Conservation (phyloP, 2,113 vertebrate species). For the Sturnira hondurensis region DNA sequence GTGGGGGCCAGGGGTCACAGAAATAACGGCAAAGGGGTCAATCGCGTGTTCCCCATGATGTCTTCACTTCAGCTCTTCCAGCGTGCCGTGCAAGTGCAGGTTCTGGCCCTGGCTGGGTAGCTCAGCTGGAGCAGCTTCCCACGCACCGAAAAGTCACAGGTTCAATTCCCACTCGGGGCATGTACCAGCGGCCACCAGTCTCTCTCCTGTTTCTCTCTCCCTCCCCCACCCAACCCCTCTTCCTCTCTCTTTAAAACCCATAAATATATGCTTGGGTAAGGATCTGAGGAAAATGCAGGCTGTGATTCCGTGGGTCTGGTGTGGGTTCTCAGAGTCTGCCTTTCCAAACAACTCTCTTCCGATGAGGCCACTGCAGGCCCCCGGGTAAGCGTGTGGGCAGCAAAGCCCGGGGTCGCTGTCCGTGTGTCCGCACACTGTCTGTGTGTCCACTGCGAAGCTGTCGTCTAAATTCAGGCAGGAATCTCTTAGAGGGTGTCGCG, state of each 20-base stretch:
- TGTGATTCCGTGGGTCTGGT: accelerated
- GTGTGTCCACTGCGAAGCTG: not conserved
- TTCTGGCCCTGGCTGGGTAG: no score
- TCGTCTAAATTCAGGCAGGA: accelerated
- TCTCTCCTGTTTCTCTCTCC: no score
- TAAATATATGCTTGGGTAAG: no score
- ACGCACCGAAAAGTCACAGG: no score
- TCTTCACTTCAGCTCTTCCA: not conserved
- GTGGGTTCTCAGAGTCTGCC: accelerated
- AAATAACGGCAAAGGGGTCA: not conserved
- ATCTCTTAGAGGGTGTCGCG: not conserved
- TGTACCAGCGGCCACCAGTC: no score
- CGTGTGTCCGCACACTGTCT: not conserved
- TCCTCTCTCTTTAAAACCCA: no score
- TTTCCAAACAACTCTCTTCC: accelerated
- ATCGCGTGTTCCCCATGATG: not conserved
- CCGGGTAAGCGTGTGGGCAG: not conserved
- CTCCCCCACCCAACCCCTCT: no score
- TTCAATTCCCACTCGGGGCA: no score
- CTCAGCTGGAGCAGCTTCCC: no score
- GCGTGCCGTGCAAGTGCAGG: not conserved
- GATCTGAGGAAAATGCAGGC: not conserved
- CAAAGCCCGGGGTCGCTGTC: not conserved
- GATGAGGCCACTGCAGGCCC: accelerated
- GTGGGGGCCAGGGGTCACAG: not conserved